phyloP scores from a whole-genome alignment of 2,797 vertebrate species.

The Cetoscarus ocellatus region DNA sequence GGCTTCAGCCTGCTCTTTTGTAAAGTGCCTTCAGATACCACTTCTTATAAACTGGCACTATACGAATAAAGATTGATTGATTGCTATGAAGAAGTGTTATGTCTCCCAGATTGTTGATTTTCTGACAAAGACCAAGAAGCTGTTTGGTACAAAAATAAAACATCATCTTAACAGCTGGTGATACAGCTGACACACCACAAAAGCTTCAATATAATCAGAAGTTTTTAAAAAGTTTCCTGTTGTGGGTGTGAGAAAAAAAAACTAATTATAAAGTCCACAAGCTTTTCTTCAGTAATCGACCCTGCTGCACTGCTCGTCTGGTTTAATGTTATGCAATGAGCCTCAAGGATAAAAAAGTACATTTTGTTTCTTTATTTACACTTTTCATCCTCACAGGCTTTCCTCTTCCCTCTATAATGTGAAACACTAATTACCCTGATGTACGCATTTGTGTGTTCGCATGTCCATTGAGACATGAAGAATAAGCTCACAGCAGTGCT shows the following conservation, averaged over 20 bases:
- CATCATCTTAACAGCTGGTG: not conserved
- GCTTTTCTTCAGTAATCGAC: slow-evolving; percentile 25
- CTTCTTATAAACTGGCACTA: too few relatives aligned
- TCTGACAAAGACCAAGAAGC: not conserved
- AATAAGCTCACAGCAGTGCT: slow-evolving; percentile 27
- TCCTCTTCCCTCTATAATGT: slow-evolving; percentile 13
- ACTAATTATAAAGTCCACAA: slow-evolving; percentile 17
- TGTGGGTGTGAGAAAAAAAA: slow-evolving; percentile 6
- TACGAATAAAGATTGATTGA: too few relatives aligned
- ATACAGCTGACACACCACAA: not conserved
- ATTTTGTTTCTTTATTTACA: not conserved
- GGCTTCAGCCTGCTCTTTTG: too few relatives aligned
- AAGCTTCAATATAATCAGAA: not conserved
- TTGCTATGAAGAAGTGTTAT: too few relatives aligned
- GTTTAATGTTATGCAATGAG: slow-evolving; percentile 21
- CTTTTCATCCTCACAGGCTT: slow-evolving; percentile 12
- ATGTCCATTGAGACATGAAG: slow-evolving; percentile 23
- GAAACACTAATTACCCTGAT: slow-evolving; percentile 42
- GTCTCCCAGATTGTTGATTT: too few relatives aligned
- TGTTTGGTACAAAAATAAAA: not conserved
- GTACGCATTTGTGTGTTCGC: slow-evolving; percentile 25
- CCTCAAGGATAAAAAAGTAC: slow-evolving; percentile 12
- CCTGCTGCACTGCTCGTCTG: slow-evolving; percentile 2
- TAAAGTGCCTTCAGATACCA: too few relatives aligned
- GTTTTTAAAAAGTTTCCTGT: slow-evolving; percentile 22